Conservation (phyloP, 2,888 invertebrate species). For the Odontothrips loti region DNA sequence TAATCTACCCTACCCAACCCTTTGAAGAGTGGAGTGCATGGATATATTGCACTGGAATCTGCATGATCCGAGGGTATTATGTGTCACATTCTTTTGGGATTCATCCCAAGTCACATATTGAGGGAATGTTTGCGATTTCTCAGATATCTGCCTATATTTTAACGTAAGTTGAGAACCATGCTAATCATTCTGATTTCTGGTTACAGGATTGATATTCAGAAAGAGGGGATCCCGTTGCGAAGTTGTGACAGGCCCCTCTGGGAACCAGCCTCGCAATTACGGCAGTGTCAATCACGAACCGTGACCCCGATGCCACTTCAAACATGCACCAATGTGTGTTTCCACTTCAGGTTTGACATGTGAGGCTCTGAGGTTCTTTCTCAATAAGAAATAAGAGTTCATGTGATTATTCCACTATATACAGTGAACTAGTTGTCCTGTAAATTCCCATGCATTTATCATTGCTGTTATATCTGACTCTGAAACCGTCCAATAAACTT, state of each 20-base stretch:
- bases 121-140: neutral
- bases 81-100: neutral
- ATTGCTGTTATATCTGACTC: neutral
- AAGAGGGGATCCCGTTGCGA: conserved; percentile 5
- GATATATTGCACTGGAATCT: neutral
- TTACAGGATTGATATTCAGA: conserved; percentile 17
- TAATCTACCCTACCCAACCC: too few relatives aligned
- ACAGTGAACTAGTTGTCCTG: neutral
- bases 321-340: neutral
- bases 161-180: too few relatives aligned
- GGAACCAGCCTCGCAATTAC: conserved; percentile 19
- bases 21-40: neutral
- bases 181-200: neutral
- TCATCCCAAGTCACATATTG: neutral
- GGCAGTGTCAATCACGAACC: neutral
- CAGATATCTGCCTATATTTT: neutral
- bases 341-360: neutral
- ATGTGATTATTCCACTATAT: neutral
- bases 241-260: conserved; percentile 1
- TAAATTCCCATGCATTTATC: neutral
- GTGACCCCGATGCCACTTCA: neutral
- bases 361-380: neutral
- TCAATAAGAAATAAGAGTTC: neutral
- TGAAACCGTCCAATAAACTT: conserved; percentile 7
- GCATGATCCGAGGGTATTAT: neutral